phyloP scores from a whole-genome alignment of 2,888 invertebrate species.

The Saturnia pavonia region DNA sequence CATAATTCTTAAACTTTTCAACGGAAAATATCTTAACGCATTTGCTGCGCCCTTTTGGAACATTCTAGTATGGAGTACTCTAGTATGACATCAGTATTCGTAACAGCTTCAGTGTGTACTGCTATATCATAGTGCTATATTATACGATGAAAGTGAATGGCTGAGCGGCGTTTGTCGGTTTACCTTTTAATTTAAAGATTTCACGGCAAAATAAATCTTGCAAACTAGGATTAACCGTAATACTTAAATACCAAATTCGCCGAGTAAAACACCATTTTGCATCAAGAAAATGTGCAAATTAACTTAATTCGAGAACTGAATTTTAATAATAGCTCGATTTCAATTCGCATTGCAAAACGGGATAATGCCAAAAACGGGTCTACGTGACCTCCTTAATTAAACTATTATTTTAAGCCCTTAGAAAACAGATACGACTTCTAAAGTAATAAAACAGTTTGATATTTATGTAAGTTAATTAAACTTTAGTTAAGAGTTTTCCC shows the following conservation, averaged over 20 bases:
- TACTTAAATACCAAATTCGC: slow-evolving; percentile 8
- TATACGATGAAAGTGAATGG: not conserved
- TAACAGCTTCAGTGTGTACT: not conserved
- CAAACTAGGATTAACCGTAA: slow-evolving; percentile 16
- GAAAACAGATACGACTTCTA: slow-evolving; percentile 10
- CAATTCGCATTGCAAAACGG: slow-evolving; percentile 36
- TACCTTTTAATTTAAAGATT: slow-evolving; percentile 25
- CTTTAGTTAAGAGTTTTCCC: slow-evolving; percentile 9
- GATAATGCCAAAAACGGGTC: slow-evolving; percentile 30
- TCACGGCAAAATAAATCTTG: slow-evolving; percentile 13
- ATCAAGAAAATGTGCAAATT: slow-evolving; percentile 25
- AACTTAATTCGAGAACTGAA: slow-evolving; percentile 30
- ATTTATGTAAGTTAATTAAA: slow-evolving; percentile 14
- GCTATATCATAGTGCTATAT: not conserved
- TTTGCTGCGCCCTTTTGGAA: not conserved
- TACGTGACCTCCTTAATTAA: slow-evolving; percentile 35
- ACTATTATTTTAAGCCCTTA: slow-evolving; percentile 26
- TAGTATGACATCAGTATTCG: not conserved
- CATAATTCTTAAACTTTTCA: too few relatives aligned
- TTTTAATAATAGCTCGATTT: slow-evolving; percentile 44
- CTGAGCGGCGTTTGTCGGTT: slow-evolving; percentile 23
- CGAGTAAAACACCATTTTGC: slow-evolving; percentile 14
- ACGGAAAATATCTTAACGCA: not conserved
- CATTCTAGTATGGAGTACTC: not conserved
- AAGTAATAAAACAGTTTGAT: slow-evolving; percentile 13